A percentile compares a stretch with the other conserved stretches of the same genome.
These are phyloP conservation scores for Temnothorax curvispinosus DNA, from an alignment of 1,140 invertebrate species.

Conservation along the genomic window DNA sequence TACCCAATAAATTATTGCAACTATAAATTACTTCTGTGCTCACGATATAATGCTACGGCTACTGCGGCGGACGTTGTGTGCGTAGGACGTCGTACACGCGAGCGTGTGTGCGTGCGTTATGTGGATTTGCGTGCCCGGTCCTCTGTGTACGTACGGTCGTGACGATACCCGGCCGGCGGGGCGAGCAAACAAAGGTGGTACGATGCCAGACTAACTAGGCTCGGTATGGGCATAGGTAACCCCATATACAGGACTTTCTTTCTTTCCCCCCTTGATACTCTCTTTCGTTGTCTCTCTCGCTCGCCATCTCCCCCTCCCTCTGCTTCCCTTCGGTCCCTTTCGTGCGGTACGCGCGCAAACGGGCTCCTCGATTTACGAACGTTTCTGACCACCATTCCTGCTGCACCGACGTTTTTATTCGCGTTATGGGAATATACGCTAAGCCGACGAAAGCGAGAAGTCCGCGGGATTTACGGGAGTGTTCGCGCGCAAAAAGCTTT, in stretches of 20 bases:
- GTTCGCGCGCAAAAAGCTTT: slow-evolving; percentile 55
- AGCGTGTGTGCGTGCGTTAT: slow-evolving; percentile 53
- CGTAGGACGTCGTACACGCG: slow-evolving; percentile 70
- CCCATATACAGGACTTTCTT: slow-evolving; percentile 57
- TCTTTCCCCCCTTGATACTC: slow-evolving; percentile 31
- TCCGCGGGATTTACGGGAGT: slow-evolving; percentile 61
- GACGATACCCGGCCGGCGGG: slow-evolving; percentile 66
- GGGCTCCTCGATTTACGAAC: slow-evolving; percentile 61
- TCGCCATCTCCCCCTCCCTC: not conserved
- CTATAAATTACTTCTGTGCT: slow-evolving; percentile 86
- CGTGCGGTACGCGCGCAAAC: slow-evolving; percentile 51
- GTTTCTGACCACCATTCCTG: slow-evolving; percentile 59
- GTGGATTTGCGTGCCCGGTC: slow-evolving; percentile 54
- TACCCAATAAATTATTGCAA: slow-evolving; percentile 87
- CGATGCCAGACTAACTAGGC: slow-evolving; percentile 73
- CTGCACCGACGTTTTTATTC: slow-evolving; percentile 65
- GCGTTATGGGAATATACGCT: slow-evolving; percentile 65
- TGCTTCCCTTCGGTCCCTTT: slow-evolving; percentile 11
- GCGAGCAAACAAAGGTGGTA: slow-evolving; percentile 79
- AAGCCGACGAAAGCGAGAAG: slow-evolving; percentile 65
- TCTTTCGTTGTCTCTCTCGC: slow-evolving; percentile 3
- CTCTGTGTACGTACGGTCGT: slow-evolving; percentile 64
- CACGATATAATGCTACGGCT: slow-evolving; percentile 86
- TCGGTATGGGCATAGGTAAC: slow-evolving; percentile 55
- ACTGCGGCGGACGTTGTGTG: slow-evolving; percentile 81